phyloP scores from a whole-genome alignment of 2,113 vertebrate genomes.

The Sander vitreus region DNA sequence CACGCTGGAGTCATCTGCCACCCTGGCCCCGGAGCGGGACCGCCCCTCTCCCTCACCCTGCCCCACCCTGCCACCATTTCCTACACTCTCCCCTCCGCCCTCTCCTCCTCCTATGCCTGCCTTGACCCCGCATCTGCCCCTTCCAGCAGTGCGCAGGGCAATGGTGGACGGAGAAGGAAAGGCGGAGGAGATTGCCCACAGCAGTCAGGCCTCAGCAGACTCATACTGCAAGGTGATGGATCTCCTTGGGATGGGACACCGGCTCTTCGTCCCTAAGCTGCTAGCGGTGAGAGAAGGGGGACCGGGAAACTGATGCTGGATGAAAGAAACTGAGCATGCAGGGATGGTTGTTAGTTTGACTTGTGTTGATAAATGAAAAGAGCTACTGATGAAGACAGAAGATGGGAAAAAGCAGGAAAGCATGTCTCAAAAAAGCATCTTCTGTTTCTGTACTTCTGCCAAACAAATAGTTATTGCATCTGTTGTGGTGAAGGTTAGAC shows the following conservation, averaged over 20 bases:
- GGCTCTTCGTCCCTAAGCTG: conserved; percentile 96
- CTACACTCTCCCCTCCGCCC: conserved; percentile 52
- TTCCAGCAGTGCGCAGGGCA: conserved; percentile 84
- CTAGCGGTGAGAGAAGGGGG: conserved; percentile 92
- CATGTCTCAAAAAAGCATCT: neutral
- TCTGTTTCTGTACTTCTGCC: neutral
- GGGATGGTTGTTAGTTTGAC: conserved; percentile 8
- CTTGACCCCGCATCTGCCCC: conserved; percentile 84
- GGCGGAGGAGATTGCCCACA: conserved; percentile 85
- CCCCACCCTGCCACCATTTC: conserved; percentile 78
- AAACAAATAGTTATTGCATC: neutral
- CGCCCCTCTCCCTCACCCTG: conserved; percentile 77
- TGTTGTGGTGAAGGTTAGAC: neutral
- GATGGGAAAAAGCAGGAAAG: neutral
- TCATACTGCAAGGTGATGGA: conserved; percentile 93
- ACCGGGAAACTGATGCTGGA: neutral
- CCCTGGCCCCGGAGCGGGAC: conserved; percentile 91
- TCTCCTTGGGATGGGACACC: conserved; percentile 98
- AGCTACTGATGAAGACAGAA: neutral
- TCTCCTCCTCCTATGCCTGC: conserved; percentile 59
- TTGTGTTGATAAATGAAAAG: conserved; percentile 2
- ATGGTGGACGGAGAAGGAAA: conserved; percentile 87
- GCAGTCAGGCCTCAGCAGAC: conserved; percentile 90
- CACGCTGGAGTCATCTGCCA: conserved; percentile 80
- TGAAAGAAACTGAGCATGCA: neutral